Base-by-base conservation (phyloP, 2,797 vertebrate species). In the Antrozous pallidus region DNA sequence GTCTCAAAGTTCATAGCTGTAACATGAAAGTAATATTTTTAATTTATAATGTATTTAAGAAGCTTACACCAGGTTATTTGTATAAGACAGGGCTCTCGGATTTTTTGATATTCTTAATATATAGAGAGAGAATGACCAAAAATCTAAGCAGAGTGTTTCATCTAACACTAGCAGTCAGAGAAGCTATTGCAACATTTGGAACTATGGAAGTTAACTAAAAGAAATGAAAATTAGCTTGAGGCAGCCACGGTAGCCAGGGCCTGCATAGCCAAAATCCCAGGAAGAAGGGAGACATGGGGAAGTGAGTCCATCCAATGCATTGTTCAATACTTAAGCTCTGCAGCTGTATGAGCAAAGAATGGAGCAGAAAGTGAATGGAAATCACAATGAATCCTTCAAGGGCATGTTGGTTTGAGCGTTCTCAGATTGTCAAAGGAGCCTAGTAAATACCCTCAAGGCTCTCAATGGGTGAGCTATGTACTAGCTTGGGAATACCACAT, bases 11-110 rank as follows among this genome's bases (percentile, higher is more conserved):
- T 70, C 9, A 58, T 31, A 6, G 45, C 1, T 33, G 2, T 51
- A 17, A 83, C 49, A 67, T 92, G 8, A 77, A n/a, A 51, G 28
- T 54, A 40, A 6, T 71, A 86, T 82, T 33, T 94, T n/a, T 67
- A 90, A 79, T 6, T 13, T 58, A 13, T 8, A 18, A 14, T 24
- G 0, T 38, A 51, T 9, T 31, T n/a, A 69, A 12, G 88, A 54
- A 67, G 8, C 8, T 80, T 75, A 75, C 58, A 47, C 3, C 51
- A 83, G 8, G 31, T n/a, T 22, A 42, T 14, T 22, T 78, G 16
- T 67, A 36, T 36, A 38, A 91, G 36, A 24, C 40, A 47, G 13
- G 8, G 0, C 2, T 26, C 5, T 93, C 13, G 65, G 75, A 40
- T 58, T 36, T 33, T 58, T 75, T 80, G 8, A 24, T 51, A 70